Percentiles rank a stretch among this genome's conserved stretches.
phyloP scores from a whole-genome alignment of 35 echinoderm and acorn worm species.

The Patiria miniata region DNA sequence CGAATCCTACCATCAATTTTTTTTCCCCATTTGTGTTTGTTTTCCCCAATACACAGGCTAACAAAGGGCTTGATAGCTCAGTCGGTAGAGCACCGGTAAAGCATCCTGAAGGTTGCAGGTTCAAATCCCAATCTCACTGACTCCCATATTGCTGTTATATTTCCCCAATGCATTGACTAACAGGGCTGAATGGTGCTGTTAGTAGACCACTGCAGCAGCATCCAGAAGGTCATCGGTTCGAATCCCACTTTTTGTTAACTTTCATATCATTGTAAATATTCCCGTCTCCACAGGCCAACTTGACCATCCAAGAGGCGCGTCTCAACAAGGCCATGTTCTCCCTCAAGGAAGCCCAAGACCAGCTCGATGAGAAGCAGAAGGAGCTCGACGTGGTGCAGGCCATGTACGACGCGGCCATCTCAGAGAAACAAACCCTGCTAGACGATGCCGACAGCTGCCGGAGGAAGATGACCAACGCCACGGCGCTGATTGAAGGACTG shows the following conservation, averaged over 20 bases:
- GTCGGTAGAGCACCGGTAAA: too few relatives aligned
- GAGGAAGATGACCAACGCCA: conserved; percentile 95
- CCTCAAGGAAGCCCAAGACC: conserved; percentile 80
- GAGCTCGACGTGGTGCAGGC: conserved; percentile 94
- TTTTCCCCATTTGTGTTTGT: too few relatives aligned
- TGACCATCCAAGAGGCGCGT: conserved; percentile 86
- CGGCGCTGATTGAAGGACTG: conserved; percentile 88
- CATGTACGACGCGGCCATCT: conserved; percentile 88
- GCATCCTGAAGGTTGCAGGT: too few relatives aligned
- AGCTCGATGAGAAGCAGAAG: conserved; percentile 95
- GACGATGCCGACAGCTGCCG: conserved; percentile 98
- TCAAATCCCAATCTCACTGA: too few relatives aligned
- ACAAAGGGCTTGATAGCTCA: too few relatives aligned
- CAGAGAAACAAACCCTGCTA: conserved; percentile 87
- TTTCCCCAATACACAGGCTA: too few relatives aligned
- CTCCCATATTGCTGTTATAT: too few relatives aligned
- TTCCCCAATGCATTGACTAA: too few relatives aligned
- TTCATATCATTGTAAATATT: not conserved
- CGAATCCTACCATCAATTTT: too few relatives aligned
- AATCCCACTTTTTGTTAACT: too few relatives aligned
- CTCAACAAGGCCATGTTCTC: conserved; percentile 68
- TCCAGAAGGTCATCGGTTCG: too few relatives aligned
- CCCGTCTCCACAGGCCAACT: conserved; percentile 69
- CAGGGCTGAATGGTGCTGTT: not conserved
- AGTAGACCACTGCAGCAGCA: too few relatives aligned